Percentiles rank a stretch among this genome's conserved stretches.
Evolutionary conservation across 2,113 vertebrate genomes (phyloP).

Genomic region (Pseudopodoces humilis): DNA sequence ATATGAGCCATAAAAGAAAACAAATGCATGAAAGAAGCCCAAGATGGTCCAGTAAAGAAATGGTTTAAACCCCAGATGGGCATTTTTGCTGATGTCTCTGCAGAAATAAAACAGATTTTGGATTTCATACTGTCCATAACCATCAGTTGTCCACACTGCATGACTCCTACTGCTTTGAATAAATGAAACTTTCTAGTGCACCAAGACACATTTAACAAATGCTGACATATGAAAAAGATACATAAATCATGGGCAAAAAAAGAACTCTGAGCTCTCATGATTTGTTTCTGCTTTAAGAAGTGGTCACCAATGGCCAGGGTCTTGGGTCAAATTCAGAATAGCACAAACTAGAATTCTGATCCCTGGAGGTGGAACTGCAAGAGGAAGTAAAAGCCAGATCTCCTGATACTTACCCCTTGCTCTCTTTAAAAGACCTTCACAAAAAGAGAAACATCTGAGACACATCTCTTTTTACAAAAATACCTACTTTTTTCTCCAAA

Average conservation of each 20-base stretch:
- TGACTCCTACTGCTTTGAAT: background rate
- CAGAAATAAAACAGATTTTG: slow-evolving; percentile 34
- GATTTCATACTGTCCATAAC: background rate
- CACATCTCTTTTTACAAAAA: background rate
- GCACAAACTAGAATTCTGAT: background rate
- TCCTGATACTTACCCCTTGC: background rate
- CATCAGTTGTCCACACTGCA: background rate
- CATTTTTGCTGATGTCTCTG: slow-evolving; percentile 98
- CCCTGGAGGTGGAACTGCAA: background rate
- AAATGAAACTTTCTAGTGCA: background rate
- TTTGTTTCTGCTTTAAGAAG: background rate
- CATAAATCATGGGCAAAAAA: background rate
- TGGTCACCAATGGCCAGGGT: background rate
- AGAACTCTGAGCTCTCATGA: background rate
- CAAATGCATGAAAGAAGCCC: slow-evolving; percentile 94
- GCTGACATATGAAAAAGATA: background rate
- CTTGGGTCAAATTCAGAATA: background rate
- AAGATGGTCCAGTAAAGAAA: slow-evolving; percentile 97
- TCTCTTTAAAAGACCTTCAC: background rate
- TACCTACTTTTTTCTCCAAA: background rate
- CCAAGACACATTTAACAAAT: background rate
- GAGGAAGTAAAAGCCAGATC: background rate
- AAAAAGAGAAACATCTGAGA: background rate
- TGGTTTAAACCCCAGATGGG: slow-evolving; percentile 88
- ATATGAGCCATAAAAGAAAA: slow-evolving; percentile 97